Percentiles rank a stretch among this genome's conserved stretches.
Evolutionary conservation across 2,113 vertebrate genomes (phyloP).

Genomic region (Rhinolophus ferrumequinum): DNA sequence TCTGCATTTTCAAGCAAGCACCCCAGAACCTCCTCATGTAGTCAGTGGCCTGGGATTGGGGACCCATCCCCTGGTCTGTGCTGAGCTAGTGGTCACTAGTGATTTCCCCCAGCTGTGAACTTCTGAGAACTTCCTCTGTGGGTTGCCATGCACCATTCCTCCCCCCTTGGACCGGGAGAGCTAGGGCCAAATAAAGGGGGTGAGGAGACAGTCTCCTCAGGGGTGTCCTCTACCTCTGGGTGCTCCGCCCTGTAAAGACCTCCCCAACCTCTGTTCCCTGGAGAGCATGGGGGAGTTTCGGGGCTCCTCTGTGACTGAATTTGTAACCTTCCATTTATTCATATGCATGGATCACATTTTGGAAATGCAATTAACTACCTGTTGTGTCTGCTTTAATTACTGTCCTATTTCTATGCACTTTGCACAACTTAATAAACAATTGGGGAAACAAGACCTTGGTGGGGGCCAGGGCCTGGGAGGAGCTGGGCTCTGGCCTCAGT

Average conservation of each 20-base stretch:
- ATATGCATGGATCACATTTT: slow-evolving; percentile 70
- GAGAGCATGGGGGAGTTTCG: not conserved
- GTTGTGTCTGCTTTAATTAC: slow-evolving; percentile 76
- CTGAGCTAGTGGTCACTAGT: not conserved
- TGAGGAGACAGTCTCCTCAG: not conserved
- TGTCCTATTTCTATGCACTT: slow-evolving; percentile 58
- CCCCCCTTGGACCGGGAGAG: not conserved
- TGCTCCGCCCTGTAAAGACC: not conserved
- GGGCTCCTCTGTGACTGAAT: not conserved
- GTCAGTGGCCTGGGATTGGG: not conserved
- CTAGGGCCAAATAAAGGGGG: not conserved
- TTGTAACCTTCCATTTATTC: slow-evolving; percentile 69
- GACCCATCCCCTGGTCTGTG: not conserved
- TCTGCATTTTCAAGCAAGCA: not conserved
- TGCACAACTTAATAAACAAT: slow-evolving; percentile 62
- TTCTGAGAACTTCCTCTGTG: not conserved
- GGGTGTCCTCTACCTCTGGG: not conserved
- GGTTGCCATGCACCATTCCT: not conserved
- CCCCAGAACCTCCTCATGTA: not conserved
- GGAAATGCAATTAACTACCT: slow-evolving; percentile 74
- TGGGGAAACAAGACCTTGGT: slow-evolving; percentile 11
- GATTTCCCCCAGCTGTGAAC: not conserved
- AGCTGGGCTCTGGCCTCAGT: not conserved
- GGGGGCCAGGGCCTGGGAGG: not conserved
- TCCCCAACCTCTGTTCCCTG: not conserved